Conservation (phyloP, 92 coral and sea anemone species). For the Desmophyllum pertusum region DNA sequence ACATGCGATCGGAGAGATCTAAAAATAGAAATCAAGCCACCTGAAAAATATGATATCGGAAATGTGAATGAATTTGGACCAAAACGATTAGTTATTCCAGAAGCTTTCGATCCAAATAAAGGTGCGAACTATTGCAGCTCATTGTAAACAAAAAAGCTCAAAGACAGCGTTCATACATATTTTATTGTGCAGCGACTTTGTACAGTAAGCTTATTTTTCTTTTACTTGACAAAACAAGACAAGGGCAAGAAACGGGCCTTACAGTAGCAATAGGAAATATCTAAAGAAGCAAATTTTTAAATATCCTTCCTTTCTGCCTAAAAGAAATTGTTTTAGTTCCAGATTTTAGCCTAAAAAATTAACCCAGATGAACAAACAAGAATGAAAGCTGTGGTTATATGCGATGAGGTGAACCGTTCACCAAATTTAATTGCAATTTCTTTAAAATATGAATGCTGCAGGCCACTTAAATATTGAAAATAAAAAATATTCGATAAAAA, state of each 20-base stretch:
- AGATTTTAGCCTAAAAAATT: background rate
- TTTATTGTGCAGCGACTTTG: background rate
- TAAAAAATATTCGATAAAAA: background rate
- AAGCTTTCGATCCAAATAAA: background rate
- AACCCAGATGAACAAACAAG: conserved; percentile 27
- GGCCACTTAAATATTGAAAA: background rate
- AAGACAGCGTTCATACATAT: conserved; percentile 25
- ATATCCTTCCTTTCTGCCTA: background rate
- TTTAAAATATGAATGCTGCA: conserved; percentile 1
- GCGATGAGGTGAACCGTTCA: conserved; percentile 16
- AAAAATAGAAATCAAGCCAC: background rate
- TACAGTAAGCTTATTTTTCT: background rate
- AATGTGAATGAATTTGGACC: background rate
- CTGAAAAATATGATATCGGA: background rate
- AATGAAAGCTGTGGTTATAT: background rate
- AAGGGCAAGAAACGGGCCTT: background rate
- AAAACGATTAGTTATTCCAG: background rate
- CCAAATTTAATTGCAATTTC: conserved; percentile 12
- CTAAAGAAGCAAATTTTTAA: background rate
- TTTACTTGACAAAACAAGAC: conserved; percentile 11
- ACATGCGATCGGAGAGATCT: background rate
- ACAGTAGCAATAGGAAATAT: background rate
- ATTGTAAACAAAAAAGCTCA: background rate
- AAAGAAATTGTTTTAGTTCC: background rate
- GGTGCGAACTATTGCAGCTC: conserved; percentile 23